phyloP scores from a whole-genome alignment of 2,113 vertebrate species.

The Ceuthmochares aereus region DNA sequence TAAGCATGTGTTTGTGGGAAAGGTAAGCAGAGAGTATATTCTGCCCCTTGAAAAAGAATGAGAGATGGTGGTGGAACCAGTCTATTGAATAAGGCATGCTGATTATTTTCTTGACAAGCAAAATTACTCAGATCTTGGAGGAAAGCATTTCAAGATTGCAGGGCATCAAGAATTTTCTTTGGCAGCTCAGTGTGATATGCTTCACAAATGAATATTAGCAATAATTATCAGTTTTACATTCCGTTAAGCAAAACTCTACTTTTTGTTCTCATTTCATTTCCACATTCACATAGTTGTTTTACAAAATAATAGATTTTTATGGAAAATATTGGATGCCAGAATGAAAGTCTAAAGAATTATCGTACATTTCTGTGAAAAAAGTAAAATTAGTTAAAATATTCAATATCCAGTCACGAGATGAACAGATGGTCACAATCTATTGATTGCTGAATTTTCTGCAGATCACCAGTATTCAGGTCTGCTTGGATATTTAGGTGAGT shows the following conservation, averaged over 20 bases:
- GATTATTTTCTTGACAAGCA: constrained; percentile 53
- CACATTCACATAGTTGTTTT: not conserved
- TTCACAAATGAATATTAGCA: constrained; percentile 24
- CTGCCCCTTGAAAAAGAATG: not conserved
- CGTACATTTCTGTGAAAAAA: not conserved
- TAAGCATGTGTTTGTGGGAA: constrained; percentile 3
- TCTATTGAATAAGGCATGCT: not conserved
- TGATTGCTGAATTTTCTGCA: not conserved
- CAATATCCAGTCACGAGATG: not conserved
- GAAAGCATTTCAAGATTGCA: constrained; percentile 28
- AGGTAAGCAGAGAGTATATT: not conserved
- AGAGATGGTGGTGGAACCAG: not conserved
- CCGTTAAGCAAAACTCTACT: constrained; percentile 24
- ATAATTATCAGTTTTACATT: constrained; percentile 18
- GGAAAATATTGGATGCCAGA: not conserved
- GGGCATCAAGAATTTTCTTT: constrained; percentile 33
- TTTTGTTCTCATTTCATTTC: constrained; percentile 31
- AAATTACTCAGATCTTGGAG: constrained; percentile 42
- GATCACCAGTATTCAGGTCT: not conserved
- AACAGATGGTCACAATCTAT: not conserved
- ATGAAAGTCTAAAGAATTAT: not conserved
- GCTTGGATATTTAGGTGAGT: not conserved
- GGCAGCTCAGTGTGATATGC: constrained; percentile 21
- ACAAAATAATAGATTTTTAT: constrained; percentile 3
- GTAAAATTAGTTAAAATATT: not conserved